phyloP scores from a whole-genome alignment of 2,113 vertebrate genomes.

The Numenius arquata region DNA sequence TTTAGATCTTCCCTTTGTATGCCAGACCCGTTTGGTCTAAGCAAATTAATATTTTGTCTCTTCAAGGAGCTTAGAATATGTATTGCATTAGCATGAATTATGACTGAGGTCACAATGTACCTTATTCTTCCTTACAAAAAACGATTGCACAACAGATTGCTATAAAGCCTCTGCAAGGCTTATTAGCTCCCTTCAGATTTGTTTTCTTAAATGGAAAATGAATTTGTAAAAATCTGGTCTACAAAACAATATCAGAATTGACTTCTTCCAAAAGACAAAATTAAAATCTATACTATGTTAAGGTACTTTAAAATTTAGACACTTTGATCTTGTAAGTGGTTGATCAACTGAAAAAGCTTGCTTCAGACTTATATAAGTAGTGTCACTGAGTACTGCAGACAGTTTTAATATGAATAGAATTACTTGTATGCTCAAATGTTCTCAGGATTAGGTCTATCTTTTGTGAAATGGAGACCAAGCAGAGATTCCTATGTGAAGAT shows the following conservation, averaged over 20 bases:
- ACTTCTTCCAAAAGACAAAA: conserved; percentile 20
- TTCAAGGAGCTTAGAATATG: conserved; percentile 32
- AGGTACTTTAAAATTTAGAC: not conserved
- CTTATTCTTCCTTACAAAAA: conserved; percentile 43
- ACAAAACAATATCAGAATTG: conserved; percentile 30
- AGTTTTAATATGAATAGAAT: not conserved
- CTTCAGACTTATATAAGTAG: not conserved
- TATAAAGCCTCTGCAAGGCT: not conserved
- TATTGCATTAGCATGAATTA: conserved; percentile 45
- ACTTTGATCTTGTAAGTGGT: not conserved
- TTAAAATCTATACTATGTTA: not conserved
- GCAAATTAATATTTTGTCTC: not conserved
- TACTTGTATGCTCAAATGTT: not conserved
- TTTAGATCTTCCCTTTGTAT: conserved; percentile 37
- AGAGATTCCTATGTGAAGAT: not conserved
- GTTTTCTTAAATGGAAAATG: conserved; percentile 42
- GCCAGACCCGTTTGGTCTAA: not conserved
- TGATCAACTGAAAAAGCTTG: not conserved
- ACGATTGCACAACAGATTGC: conserved; percentile 1
- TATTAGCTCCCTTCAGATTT: conserved; percentile 20
- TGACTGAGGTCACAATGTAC: conserved; percentile 9
- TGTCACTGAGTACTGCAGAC: not conserved
- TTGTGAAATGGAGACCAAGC: not conserved
- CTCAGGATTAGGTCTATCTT: not conserved
- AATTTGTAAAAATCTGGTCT: conserved; percentile 35